These are phyloP conservation scores for Galerucella pusilla DNA, from an alignment of 2,888 invertebrate genomes.

Conservation along the genomic window DNA sequence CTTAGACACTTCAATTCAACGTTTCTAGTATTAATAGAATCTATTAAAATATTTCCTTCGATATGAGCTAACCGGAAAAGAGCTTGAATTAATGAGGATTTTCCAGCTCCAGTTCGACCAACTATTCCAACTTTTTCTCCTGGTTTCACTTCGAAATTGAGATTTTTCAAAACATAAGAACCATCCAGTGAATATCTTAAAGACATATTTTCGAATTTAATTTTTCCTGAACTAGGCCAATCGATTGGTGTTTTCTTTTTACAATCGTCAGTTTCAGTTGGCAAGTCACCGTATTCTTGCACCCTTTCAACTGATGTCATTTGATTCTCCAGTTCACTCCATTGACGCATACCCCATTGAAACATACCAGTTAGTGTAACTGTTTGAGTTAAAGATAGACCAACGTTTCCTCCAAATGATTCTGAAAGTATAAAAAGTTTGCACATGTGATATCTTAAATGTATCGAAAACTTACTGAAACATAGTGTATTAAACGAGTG, in stretches of 20 bases:
- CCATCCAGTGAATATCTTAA: conserved; percentile 79
- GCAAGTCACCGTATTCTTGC: conserved; percentile 80
- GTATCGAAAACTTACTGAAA: too few relatives aligned
- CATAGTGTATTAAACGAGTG: not conserved
- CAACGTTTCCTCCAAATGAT: conserved; percentile 78
- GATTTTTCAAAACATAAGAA: conserved; percentile 77
- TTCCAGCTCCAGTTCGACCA: conserved; percentile 86
- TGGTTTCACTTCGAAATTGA: conserved; percentile 74
- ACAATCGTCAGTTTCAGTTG: conserved; percentile 71
- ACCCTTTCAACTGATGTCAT: conserved; percentile 92
- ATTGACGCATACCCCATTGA: conserved; percentile 79
- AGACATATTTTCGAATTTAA: conserved; percentile 75
- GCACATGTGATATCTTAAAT: too few relatives aligned
- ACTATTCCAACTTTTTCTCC: conserved; percentile 82
- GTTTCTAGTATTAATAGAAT: conserved; percentile 75
- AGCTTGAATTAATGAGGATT: conserved; percentile 79
- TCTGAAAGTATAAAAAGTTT: conserved; percentile 55
- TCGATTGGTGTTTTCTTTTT: conserved; percentile 74
- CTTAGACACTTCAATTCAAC: conserved; percentile 82
- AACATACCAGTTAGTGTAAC: conserved; percentile 78
- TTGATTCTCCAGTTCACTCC: conserved; percentile 86
- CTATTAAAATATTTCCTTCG: conserved; percentile 83
- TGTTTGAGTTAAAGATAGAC: conserved; percentile 82
- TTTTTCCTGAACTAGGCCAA: conserved; percentile 79
- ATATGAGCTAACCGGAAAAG: conserved; percentile 83